Percentiles rank a stretch among this genome's conserved stretches.
Evolutionary conservation across 2,113 vertebrate species (phyloP).

Genomic region (Lynx canadensis): DNA sequence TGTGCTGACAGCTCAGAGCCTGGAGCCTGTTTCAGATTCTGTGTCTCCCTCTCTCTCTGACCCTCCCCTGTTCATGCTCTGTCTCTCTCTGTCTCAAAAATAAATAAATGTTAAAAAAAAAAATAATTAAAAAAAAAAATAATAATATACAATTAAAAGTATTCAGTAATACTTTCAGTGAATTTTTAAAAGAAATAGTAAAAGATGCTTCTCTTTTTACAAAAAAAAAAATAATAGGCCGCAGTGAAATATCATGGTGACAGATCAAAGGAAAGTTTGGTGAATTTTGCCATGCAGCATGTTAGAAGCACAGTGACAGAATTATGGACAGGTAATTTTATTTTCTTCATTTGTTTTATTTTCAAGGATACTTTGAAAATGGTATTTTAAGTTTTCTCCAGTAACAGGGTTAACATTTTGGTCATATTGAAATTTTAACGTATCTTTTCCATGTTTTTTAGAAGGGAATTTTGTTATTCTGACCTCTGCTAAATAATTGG

Average conservation of each 20-base stretch:
- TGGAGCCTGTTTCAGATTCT: too few relatives aligned
- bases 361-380: conserved; percentile 26
- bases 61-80: too few relatives aligned
- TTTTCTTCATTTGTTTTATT: conserved; percentile 20
- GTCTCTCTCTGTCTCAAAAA: too few relatives aligned
- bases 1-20: too few relatives aligned
- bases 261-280: conserved; percentile 90
- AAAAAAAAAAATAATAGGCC: conserved; percentile 84
- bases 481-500: background rate
- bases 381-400: conserved; percentile 26
- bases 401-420: background rate
- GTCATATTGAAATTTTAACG: background rate
- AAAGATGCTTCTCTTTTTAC: conserved; percentile 43
- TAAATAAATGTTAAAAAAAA: too few relatives aligned
- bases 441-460: background rate
- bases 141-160: background rate
- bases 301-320: conserved; percentile 92
- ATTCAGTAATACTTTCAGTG: background rate
- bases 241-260: conserved; percentile 94
- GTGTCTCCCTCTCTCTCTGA: too few relatives aligned
- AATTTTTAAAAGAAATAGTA: conserved; percentile 46
- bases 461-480: background rate
- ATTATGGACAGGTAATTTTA: conserved; percentile 92
- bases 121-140: too few relatives aligned
- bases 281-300: conserved; percentile 94